Base-by-base conservation (phyloP, 1,140 invertebrate genomes). In the Micrasema minimum region DNA sequence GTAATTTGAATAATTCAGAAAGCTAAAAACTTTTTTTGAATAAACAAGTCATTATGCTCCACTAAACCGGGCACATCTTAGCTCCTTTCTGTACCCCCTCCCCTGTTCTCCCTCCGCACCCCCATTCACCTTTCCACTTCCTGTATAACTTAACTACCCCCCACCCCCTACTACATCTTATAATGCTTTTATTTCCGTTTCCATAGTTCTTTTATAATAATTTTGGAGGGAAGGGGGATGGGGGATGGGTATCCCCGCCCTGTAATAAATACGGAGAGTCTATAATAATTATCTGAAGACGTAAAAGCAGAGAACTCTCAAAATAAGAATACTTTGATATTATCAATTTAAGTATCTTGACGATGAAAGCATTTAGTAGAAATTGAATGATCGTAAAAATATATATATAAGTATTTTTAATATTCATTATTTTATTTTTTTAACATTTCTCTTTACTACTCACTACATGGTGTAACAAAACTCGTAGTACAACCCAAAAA, bases 171-270 rank as follows among this genome's bases (percentile, higher is more conserved):
- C 50, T 22, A 12, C 10, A 22, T 2, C n/a, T 18, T 18, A 51
- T 12, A 31, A n/a, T 22, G 48, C n/a, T n/a, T n/a, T n/a, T n/a
- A n/a, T n/a, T 51, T 22, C 0, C n/a, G 26, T 23, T 23, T 57
- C 37, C 26, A 37, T 37, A 23, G 37, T 18, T 57, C 37, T 57
- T 57, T 57, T n/a, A 9, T 9, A 2, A 22, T 26, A 23, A 12
- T 31, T 57, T 16, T 55, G 53, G 37, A 23, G 53, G 35, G 26
- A 57, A 23, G 16, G 12, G 53, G 53, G n/a, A 45, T 6, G 43
- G n/a, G 43, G 0, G n/a, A 38, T 38, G 37, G 11, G 5, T 6
- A 38, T 5, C 5, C 5, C 37, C 11, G 37, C 5, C 37, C 11
- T 11, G 5, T 38, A 11, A 38, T 11, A 38, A 5, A 43, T n/a